Conservation (phyloP, 2,113 vertebrate genomes). For the Hippocampus barbouri region DNA sequence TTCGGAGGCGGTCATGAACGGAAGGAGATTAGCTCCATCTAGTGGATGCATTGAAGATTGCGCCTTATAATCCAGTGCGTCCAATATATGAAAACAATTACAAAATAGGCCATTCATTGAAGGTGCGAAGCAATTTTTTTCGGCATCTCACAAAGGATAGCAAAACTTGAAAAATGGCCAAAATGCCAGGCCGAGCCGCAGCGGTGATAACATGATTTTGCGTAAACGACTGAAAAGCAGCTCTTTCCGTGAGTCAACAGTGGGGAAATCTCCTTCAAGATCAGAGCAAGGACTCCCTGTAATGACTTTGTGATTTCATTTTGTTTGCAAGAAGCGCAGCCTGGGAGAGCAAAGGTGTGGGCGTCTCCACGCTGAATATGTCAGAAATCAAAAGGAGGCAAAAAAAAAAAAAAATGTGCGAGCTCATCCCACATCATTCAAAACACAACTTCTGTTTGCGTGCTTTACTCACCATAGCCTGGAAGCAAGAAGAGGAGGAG, state of each 20-base stretch:
- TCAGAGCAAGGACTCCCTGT: neutral
- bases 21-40: no score
- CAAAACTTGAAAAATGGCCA: no score
- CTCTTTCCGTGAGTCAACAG: neutral
- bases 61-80: no score
- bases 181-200: neutral
- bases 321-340: neutral
- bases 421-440: slow-evolving; percentile 4
- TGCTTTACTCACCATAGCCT: slow-evolving; percentile 65
- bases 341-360: neutral
- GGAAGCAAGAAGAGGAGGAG: neutral
- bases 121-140: no score
- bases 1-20: no score
- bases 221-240: neutral
- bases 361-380: neutral
- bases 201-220: neutral
- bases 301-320: neutral
- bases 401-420: neutral
- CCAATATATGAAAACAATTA: no score
- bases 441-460: neutral
- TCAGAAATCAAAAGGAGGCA: neutral
- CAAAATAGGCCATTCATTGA: no score
- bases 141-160: no score
- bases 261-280: neutral
- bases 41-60: no score